Evolutionary conservation across 2,113 vertebrate genomes (phyloP).

Genomic region (Patagioenas fasciata): DNA sequence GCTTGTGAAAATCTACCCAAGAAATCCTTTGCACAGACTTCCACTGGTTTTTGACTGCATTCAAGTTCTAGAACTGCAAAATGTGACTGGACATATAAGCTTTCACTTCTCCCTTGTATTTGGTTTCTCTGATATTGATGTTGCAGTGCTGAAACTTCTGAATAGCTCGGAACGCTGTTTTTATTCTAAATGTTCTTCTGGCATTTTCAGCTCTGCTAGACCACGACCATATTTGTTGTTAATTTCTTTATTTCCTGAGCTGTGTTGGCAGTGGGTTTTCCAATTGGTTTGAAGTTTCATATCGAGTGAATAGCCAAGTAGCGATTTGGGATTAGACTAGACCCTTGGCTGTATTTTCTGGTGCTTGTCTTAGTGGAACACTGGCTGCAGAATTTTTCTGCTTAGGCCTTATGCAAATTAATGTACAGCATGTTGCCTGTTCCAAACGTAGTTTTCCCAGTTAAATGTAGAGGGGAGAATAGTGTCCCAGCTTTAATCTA

Average conservation of each 20-base stretch:
- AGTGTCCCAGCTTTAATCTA: background rate
- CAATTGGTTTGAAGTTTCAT: background rate
- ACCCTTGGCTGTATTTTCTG: background rate
- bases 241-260: background rate
- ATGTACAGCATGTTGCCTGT: background rate
- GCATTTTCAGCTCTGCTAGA: background rate
- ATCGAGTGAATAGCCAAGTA: background rate
- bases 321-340: background rate
- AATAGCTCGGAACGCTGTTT: background rate
- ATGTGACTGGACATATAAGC: background rate
- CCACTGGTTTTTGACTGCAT: background rate
- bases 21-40: background rate
- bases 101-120: background rate
- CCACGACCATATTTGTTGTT: background rate
- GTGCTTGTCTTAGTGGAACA: background rate
- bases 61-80: background rate
- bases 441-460: background rate
- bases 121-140: background rate
- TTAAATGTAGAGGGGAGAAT: background rate
- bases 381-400: background rate
- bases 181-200: background rate
- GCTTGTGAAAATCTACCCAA: background rate
- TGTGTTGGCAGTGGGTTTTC: background rate
- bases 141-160: background rate
- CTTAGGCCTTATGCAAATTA: background rate